phyloP scores from a whole-genome alignment of 2,797 vertebrate genomes.

The Alosa sapidissima region DNA sequence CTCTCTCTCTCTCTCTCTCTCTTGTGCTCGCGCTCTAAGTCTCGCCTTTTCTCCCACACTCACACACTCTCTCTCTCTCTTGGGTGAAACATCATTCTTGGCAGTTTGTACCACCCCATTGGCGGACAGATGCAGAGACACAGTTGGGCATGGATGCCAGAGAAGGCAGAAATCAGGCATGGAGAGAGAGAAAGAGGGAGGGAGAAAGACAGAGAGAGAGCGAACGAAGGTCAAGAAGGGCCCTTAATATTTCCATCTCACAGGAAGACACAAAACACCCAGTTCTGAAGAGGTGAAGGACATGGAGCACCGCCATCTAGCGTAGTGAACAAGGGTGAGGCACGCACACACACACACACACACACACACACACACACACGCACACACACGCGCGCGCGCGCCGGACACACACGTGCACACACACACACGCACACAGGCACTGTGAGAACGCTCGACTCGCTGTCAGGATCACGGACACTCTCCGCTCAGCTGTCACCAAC shows the following conservation, averaged over 20 bases:
- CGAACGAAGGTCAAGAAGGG: not conserved
- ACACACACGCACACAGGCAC: not conserved
- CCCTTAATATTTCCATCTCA: not conserved
- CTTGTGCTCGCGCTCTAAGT: not conserved
- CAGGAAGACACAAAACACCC: not conserved
- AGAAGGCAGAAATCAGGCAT: not conserved
- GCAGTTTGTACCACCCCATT: not conserved
- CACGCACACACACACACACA: not conserved
- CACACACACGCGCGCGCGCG: not conserved
- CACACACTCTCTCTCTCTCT: conserved; percentile 70
- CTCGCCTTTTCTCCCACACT: conserved; percentile 1
- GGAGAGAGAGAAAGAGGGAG: not conserved
- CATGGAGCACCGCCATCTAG: not conserved
- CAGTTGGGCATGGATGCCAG: not conserved
- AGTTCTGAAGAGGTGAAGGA: not conserved
- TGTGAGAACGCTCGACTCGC: not conserved
- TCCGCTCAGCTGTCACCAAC: not conserved
- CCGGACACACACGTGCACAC: not conserved
- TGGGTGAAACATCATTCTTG: conserved; percentile 59
- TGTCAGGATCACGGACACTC: not conserved
- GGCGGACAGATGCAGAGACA: not conserved
- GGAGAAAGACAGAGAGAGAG: not conserved
- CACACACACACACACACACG: not conserved
- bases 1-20: conserved; percentile 22
- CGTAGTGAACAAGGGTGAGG: not conserved